Evolutionary conservation across 1,140 invertebrate genomes (phyloP), one percentile per base, ranked within the genome.

Genomic region (Hestina assimilis): DNA sequence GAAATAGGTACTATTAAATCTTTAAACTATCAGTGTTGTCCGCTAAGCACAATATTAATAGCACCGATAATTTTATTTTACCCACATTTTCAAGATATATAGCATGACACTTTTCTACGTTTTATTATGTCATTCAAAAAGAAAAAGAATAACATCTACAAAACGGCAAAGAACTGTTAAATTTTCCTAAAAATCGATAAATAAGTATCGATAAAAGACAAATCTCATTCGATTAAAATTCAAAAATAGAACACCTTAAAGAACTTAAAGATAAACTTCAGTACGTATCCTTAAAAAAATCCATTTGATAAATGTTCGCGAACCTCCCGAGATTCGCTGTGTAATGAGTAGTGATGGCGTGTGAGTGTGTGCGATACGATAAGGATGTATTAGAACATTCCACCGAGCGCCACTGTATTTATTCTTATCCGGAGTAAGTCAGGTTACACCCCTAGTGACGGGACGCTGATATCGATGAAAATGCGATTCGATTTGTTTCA

Each of bases 331-430:
- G 66, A 69, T 58, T 47, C 47, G 55, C 47, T 43, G 50, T 63
- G 58, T 53, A 63, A 64, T 72, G 63, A 66, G 58, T 65, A 60
- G 56, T 66, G 48, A 59, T 47, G 63, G 63, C 66, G 65, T 71
- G 64, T 64, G 65, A 62, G 53, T 64, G 81, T 75, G 75, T 79
- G 74, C 69, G 79, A 57, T 48, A 63, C 75, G 83, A 84, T 87
- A 87, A 84, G 72, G 80, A 84, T 77, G 80, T 87, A 87, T 87
- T 87, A 87, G 81, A 82, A 79, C 81, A 82, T 82, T 81, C 76
- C 75, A 75, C 58, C 63, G 68, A 74, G 67, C 69, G 72, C 75
- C 72, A 84, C 75, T 84, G 79, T 86, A 82, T 86, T 83, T 82
- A 83, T 86, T 83, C 80, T 86, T 86, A 86, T 83, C 83, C 83